Evolutionary conservation across 2,888 invertebrate species (phyloP), one percentile per base, ranked within the genome.

Genomic region (Caenorhabditis plicata): DNA sequence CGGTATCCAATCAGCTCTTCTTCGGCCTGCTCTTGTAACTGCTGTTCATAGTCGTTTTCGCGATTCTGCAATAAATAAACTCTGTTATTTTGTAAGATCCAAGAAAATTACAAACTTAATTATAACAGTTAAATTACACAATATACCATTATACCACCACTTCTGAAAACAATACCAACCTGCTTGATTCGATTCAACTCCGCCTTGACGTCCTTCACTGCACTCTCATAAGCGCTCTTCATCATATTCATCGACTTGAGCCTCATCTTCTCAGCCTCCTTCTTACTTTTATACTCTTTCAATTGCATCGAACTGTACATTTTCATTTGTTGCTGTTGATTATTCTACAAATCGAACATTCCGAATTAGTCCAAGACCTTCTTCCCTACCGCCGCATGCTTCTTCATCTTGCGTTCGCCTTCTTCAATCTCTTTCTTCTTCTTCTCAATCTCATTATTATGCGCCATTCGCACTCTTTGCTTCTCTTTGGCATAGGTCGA

Each of bases 261-360:
- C 4, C 63, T 49, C 66, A 56, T 45, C 88, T 95, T 96, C 89
- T 93, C 92, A 74, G 92, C 85, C 81, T 96, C 96, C 84, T 95
- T 96, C 82, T 90, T 93, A 44, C 89, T 89, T 77, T 86, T 86
- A 85, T 96, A 96, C 84, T 96, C 94, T 83, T 91, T 90, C 85
- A 95, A 92, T 84, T 93, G 91, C 82, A 91, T 90, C 73, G 89
- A 86, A 81, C 90, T 90, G 82, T 92, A 91, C 63, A 89, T 88
- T 82, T 94, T 95, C 66, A 91, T 86, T 81, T 96, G 95, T 71
- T 88, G 88, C 71, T 94, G 92, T 81, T 96, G 94, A 23, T 33
- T 64, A 15, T 42, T 44, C 58, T 63, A 38, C 20, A 63, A 42
- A 7, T 39, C 25, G 3, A 8, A 29, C 8, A 27, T 41, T 19